Base-by-base conservation (phyloP, 92 coral and sea anemone genomes). In the Palythoa heliodiscus region DNA sequence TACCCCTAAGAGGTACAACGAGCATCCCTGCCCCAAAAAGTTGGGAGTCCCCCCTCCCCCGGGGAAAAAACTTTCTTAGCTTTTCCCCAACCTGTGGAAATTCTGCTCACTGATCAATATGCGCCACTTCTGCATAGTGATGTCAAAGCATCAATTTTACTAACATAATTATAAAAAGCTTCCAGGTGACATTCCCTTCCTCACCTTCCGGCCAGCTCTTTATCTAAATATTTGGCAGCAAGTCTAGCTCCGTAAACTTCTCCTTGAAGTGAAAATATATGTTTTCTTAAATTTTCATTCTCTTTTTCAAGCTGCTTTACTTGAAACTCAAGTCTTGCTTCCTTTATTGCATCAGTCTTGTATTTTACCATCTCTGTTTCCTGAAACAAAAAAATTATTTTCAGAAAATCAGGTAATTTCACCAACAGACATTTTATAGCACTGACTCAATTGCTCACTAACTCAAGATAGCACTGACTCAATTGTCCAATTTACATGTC, bases 161-260 rank as follows among this genome's bases (percentile, higher is more conserved):
- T 17, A 24, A 64, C 10, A 5, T 1, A 37, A 61, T n/a, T 64
- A 1, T 29, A 29, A 29, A 29, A 29, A 29, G 1, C 35, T 29
- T 29, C 35, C 35, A 29, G 35, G 1, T 29, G 35, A 29, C 35
- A 29, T 29, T 29, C 35, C 35, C 35, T 29, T 29, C 35, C 90
- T 52, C 61, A 96, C 99, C 99, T 97, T 90, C 99, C 99, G 37
- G 99, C 99, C 22, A 97, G 73, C 78, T 97, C 99, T 87, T 97
- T 97, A 77, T 97, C 99, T 48, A 97, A 93, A 86, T 97, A 97
- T 83, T 95, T 97, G 60, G 99, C 99, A 87, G 99, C 99, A 52
- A 97, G 86, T 78, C 99, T 87, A 38, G 99, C 99, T 74, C 99
- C 99, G 90, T 97, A 97, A 35, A 97, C 99, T 50, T 97, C 99